Base-by-base conservation (phyloP, 2,888 invertebrate genomes). In the Mythimna vitellina region DNA sequence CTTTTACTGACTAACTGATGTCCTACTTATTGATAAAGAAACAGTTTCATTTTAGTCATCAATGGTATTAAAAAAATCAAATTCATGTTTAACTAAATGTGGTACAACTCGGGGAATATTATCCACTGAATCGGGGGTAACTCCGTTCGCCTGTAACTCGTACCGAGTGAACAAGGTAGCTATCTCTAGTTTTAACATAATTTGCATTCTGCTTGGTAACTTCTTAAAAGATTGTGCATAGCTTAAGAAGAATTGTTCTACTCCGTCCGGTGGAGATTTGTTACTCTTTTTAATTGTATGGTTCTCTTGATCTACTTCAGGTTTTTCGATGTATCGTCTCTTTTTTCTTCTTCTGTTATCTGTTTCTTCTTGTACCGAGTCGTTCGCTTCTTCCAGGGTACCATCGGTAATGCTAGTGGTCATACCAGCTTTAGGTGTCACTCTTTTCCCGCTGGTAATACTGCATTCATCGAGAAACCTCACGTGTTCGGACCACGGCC, bases 401-500 rank as follows among this genome's bases (percentile, higher is more conserved):
- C 20, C 10, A 32, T 81, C 54, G 29, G 46, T 22, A 17, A 38
- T 38, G 29, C 4, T 60, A 22, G 32, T 1, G 25, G 22, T n/a
- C 60, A 29, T 66, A 20, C 29, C 12, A 10, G 73, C 35, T 60
- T 38, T 25, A 22, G 29, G 20, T 49, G 29, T 67, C 20, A 38
- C 20, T 68, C 68, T 60, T 56, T 38, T 68, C 20, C 10, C 20
- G 35, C 54, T 57, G 9, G 35, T 57, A 17, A 42, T 57, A 29
- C n/a, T 68, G 66, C 49, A 80, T 4, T 80, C 66, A 25, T 83
- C 80, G 12, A 82, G 42, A 54, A 82, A 82, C 53, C 20, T 63
- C 60, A 85, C 46, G n/a, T 75, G 73, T 32, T 79, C 70, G 9
- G 86, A 66, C 85, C 85, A 86, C 1, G 82, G 86, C 85, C 85